Percentiles rank a stretch among this genome's conserved stretches.
These are phyloP conservation scores for Syngnathus typhle DNA, from an alignment of 2,113 vertebrate genomes.

Conservation along the genomic window DNA sequence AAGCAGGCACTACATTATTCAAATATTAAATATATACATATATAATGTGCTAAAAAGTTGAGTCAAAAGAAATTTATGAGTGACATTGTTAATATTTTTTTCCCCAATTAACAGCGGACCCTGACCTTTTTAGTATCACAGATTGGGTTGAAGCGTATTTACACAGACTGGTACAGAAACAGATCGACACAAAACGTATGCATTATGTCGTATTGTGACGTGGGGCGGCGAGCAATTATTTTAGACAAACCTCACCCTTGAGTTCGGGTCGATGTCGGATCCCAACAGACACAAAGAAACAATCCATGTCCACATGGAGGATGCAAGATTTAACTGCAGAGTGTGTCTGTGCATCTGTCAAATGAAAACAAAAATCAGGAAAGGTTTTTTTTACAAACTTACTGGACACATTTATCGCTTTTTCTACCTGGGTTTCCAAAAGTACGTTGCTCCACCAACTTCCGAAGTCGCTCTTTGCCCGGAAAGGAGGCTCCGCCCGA, in stretches of 20 bases:
- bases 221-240: background rate
- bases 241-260: conserved; percentile 73
- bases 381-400: background rate
- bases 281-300: conserved; percentile 98
- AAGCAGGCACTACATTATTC: no score
- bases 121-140: background rate
- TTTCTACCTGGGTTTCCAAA: conserved; percentile 32
- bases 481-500: conserved; percentile 70
- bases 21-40: no score
- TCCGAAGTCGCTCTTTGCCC: conserved; percentile 90
- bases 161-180: background rate
- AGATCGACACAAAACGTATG: background rate
- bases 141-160: background rate
- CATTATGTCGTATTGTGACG: background rate
- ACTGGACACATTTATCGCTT: background rate
- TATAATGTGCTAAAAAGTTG: no score
- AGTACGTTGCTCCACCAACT: conserved; percentile 66
- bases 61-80: no score
- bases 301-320: conserved; percentile 98
- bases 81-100: background rate
- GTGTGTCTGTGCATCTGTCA: conserved; percentile 34
- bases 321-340: conserved; percentile 76
- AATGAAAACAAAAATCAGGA: background rate
- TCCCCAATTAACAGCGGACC: background rate
- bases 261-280: conserved; percentile 90